phyloP scores from a whole-genome alignment of 2,888 invertebrate species.

The Lydus trimaculatus region DNA sequence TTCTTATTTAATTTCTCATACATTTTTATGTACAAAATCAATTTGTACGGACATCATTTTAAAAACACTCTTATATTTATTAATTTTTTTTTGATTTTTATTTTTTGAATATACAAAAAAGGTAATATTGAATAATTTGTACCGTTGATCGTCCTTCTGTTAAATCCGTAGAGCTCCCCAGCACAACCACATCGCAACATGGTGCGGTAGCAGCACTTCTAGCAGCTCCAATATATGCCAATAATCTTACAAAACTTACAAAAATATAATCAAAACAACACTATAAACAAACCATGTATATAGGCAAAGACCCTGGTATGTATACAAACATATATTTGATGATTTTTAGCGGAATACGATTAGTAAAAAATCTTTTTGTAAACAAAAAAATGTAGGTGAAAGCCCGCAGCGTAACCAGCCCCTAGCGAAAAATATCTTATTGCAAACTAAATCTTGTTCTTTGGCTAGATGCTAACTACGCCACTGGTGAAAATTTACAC shows the following conservation, averaged over 20 bases:
- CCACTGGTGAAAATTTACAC: neutral
- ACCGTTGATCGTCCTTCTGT: constrained; percentile 57
- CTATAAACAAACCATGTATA: constrained; percentile 59
- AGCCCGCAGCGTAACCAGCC: no score
- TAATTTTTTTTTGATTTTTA: constrained; percentile 33
- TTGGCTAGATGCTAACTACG: no score
- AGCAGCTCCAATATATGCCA: constrained; percentile 60
- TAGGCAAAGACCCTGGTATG: constrained; percentile 47
- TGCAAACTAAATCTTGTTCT: no score
- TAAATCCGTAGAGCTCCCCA: constrained; percentile 57
- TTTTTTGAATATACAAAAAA: constrained; percentile 37
- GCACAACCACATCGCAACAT: constrained; percentile 57
- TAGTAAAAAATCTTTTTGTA: constrained; percentile 34
- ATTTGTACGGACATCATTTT: neutral
- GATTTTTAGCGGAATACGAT: constrained; percentile 37
- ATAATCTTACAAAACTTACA: constrained; percentile 61
- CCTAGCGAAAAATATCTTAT: no score
- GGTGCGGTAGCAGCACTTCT: constrained; percentile 59
- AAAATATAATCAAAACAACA: constrained; percentile 61
- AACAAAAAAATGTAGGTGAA: no score
- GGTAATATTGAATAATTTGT: constrained; percentile 49
- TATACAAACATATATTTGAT: constrained; percentile 3
- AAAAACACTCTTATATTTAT: neutral
- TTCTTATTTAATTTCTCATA: constrained; percentile 33
- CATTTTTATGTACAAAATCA: neutral